Evolutionary conservation across 1,140 invertebrate species (phyloP), one percentile per base, ranked within the genome.

Genomic region (Nebria ingens): DNA sequence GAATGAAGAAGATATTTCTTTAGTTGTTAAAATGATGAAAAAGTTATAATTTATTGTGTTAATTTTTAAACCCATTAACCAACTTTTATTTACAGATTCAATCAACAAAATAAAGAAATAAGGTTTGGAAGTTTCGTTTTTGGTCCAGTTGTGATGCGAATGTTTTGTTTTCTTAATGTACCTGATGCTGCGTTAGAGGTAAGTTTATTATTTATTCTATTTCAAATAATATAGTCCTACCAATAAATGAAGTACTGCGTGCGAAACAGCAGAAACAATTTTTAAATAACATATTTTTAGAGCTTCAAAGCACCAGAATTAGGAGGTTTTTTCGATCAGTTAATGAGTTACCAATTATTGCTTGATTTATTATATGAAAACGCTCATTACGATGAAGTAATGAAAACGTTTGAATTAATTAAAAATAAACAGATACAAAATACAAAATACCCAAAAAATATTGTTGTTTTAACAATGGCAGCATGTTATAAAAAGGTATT

Each of bases 91-190:
- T 70, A 56, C 62, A 86, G 84, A 59, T 92, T 86, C 64, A 79
- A 86, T 60, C 62, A 69, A n/a, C 85, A 89, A 66, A 85, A 83
- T 58, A 78, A 80, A 54, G 78, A 85, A 58, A 63, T 85, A 23
- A 72, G 87, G 56, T 90, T 91, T 79, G 82, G 85, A 15, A 83
- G 75, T 59, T 92, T 83, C 72, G 67, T 83, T 9, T 92, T 92
- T 81, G 89, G 90, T 1, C 87, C 89, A 17, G 81, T 92, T 9
- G 74, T 87, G 0, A 90, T 93, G 87, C 74, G 90, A 61, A 77
- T 87, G 71, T 84, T 84, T 58, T 73, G 90, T 65, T 71, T 79
- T 61, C 66, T 89, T 4, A 81, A 89, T 65, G 77, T 84, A 64
- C 80, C 85, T 19, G 73, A 82, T 52, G 63, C 80, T 52, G 88